Percentiles rank a stretch among this genome's conserved stretches.
phyloP scores from a whole-genome alignment of 2,888 invertebrate species.

The Lasioglossum morio region DNA sequence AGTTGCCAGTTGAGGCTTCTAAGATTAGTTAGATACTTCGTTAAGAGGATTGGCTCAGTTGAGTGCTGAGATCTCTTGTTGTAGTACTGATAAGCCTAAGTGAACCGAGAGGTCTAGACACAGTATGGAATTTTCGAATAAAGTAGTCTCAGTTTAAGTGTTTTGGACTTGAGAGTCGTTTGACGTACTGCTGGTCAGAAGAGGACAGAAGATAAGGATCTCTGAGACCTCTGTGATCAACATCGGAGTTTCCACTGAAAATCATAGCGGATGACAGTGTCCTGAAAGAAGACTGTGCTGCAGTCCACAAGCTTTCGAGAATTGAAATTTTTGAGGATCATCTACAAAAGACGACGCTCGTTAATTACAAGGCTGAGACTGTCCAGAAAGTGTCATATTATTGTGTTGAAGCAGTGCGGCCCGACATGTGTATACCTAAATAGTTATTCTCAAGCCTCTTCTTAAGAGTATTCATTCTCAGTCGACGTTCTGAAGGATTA shows the following conservation, averaged over 20 bases:
- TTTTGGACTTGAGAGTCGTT: background rate
- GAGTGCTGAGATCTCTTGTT: background rate
- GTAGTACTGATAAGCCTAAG: background rate
- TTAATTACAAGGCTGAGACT: background rate
- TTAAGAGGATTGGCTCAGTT: background rate
- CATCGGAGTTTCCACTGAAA: background rate
- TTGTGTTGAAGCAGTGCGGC: slow-evolving; percentile 50
- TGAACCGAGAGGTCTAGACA: background rate
- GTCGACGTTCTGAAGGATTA: slow-evolving; percentile 12
- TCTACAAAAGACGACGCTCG: background rate
- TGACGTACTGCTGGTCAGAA: background rate
- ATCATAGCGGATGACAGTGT: background rate
- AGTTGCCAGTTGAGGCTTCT: background rate
- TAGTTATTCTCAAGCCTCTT: background rate
- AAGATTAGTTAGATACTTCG: background rate
- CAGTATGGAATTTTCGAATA: background rate
- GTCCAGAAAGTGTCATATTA: slow-evolving; percentile 41
- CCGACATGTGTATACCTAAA: slow-evolving; percentile 30
- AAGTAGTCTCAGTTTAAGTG: background rate
- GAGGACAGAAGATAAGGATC: background rate
- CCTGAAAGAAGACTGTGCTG: background rate
- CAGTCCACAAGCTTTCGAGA: too few species aligned
- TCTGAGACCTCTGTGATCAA: background rate
- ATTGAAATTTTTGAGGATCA: background rate
- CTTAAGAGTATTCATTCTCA: background rate